These are phyloP conservation scores for Tokudaia tokunoshimensis DNA, from an alignment of 2,797 vertebrate genomes.

Conservation along the genomic window DNA sequence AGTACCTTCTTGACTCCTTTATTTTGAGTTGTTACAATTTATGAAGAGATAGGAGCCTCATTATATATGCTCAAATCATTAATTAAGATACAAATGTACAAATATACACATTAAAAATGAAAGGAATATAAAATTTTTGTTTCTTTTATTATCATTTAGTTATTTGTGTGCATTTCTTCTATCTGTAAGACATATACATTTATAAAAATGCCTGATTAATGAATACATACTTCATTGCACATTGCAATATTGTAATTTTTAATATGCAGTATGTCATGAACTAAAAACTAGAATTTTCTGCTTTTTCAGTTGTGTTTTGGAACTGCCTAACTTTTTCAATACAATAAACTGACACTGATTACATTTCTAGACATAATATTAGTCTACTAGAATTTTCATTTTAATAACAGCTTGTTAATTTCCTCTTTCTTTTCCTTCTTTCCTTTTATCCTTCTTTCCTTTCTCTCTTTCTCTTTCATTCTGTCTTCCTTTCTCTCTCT, in stretches of 20 bases:
- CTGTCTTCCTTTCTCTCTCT: background rate
- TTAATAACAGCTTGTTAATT: background rate
- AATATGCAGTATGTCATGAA: no score
- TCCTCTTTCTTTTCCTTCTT: background rate
- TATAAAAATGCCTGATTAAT: background rate
- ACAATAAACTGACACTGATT: background rate
- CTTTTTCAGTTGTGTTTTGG: background rate
- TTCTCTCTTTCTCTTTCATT: no score
- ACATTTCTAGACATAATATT: background rate
- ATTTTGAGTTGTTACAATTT: background rate
- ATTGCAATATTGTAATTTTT: background rate
- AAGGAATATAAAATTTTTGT: background rate
- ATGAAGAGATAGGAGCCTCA: background rate
- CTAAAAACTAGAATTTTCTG: background rate
- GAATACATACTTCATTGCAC: background rate
- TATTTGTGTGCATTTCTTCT: background rate
- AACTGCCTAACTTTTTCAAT: background rate
- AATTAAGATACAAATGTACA: background rate
- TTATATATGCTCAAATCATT: background rate
- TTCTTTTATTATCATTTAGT: background rate
- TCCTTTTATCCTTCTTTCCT: background rate
- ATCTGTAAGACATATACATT: background rate
- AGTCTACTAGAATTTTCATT: background rate
- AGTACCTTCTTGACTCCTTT: background rate
- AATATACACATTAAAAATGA: background rate